phyloP scores from a whole-genome alignment of 1,140 invertebrate genomes.

The Cydia splendana region DNA sequence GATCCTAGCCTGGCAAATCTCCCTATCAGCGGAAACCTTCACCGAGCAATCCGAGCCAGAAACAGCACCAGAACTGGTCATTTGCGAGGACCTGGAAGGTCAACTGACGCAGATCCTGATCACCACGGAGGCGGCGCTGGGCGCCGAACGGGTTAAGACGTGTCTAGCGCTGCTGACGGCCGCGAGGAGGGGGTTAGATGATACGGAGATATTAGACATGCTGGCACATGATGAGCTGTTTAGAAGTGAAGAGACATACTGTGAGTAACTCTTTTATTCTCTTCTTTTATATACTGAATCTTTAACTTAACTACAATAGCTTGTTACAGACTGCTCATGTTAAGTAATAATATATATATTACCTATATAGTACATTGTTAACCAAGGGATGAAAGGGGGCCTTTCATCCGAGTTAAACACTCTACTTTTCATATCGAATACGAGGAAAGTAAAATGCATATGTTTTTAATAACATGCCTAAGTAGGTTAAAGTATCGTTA shows the following conservation, averaged over 20 bases:
- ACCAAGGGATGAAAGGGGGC: too few relatives aligned
- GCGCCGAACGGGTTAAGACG: constrained; percentile 79
- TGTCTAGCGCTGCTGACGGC: constrained; percentile 85
- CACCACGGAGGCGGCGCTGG: constrained; percentile 84
- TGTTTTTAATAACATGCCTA: too few relatives aligned
- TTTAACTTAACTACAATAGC: too few relatives aligned
- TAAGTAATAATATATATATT: too few relatives aligned
- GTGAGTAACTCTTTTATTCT: constrained; percentile 69
- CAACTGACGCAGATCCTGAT: constrained; percentile 83
- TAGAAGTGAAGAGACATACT: constrained; percentile 83
- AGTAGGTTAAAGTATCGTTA: too few relatives aligned
- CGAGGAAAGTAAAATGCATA: too few relatives aligned
- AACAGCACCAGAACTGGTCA: constrained; percentile 62
- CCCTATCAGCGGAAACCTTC: constrained; percentile 79
- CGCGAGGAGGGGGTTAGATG: constrained; percentile 85
- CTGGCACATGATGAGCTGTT: constrained; percentile 86
- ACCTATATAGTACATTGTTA: too few relatives aligned
- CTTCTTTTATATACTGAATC: too few relatives aligned
- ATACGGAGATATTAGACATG: constrained; percentile 88
- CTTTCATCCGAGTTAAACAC: not conserved
- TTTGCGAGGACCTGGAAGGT: constrained; percentile 80
- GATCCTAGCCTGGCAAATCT: constrained; percentile 85
- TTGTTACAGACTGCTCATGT: too few relatives aligned
- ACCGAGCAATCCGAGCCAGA: constrained; percentile 67
- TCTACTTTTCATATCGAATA: too few relatives aligned